Conservation (phyloP, 2,888 invertebrate genomes). For the Loripinus fragilis region DNA sequence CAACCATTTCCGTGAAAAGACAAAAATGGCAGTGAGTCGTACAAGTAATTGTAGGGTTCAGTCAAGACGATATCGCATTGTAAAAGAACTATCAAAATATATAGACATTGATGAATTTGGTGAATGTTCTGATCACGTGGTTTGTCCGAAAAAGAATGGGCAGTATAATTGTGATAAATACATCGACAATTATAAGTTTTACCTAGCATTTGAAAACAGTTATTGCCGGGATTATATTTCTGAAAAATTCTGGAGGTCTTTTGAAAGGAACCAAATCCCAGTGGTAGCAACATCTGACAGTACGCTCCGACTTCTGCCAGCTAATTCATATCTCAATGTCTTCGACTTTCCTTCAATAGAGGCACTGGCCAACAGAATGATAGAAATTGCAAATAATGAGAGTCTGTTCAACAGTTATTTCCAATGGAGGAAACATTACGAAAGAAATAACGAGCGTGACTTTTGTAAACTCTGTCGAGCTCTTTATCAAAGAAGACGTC, state of each 20-base stretch:
- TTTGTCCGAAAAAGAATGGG: background rate
- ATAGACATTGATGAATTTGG: conserved; percentile 19
- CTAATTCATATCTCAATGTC: conserved; percentile 51
- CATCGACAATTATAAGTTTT: conserved; percentile 60
- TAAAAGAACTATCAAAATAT: conserved; percentile 38
- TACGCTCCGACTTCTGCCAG: conserved; percentile 26
- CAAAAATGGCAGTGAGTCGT: conserved; percentile 30
- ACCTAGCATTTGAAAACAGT: conserved; percentile 67
- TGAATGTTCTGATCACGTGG: conserved; percentile 7
- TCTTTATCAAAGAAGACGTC: conserved; percentile 51
- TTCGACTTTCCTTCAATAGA: conserved; percentile 48
- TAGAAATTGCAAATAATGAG: conserved; percentile 53
- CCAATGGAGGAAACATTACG: conserved; percentile 48
- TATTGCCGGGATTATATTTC: conserved; percentile 67
- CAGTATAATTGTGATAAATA: conserved; percentile 20
- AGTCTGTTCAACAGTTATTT: conserved; percentile 30
- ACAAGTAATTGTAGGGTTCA: conserved; percentile 41
- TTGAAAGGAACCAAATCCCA: conserved; percentile 59
- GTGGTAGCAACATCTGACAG: conserved; percentile 60
- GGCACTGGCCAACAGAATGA: conserved; percentile 52
- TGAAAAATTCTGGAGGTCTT: conserved; percentile 66
- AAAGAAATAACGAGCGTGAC: conserved; percentile 49
- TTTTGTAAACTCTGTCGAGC: conserved; percentile 66
- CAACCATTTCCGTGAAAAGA: conserved; percentile 17
- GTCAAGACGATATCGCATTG: conserved; percentile 35